phyloP scores from a whole-genome alignment of 2,888 invertebrate species.

The Drosophila anceps region DNA sequence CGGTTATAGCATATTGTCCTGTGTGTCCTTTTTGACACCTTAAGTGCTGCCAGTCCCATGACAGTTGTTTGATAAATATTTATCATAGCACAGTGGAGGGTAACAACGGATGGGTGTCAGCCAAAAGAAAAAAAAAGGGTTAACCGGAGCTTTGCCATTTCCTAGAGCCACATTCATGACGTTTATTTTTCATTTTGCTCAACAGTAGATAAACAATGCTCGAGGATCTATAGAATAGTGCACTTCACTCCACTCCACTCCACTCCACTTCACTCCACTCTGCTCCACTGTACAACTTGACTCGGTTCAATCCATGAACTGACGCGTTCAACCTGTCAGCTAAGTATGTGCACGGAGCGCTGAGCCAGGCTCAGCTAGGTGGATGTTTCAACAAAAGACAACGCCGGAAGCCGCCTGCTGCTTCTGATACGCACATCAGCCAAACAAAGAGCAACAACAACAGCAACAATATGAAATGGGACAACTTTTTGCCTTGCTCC shows the following conservation, averaged over 20 bases:
- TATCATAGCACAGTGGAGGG: constrained; percentile 37
- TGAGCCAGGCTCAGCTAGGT: constrained; percentile 29
- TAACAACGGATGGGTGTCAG: constrained; percentile 30
- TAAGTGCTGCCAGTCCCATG: constrained; percentile 57
- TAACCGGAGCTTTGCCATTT: constrained; percentile 30
- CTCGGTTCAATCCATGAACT: constrained; percentile 21
- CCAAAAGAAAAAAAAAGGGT: constrained; percentile 31
- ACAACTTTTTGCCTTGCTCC: constrained; percentile 37
- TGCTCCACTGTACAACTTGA: constrained; percentile 4
- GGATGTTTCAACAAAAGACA: constrained; percentile 51
- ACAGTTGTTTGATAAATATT: constrained; percentile 66
- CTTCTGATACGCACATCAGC: constrained; percentile 47
- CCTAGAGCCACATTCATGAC: constrained; percentile 26
- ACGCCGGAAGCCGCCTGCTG: constrained; percentile 48
- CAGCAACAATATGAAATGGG: constrained; percentile 11
- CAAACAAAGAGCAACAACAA: constrained; percentile 11
- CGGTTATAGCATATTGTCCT: constrained; percentile 34
- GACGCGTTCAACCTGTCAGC: constrained; percentile 47
- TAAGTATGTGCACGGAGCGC: constrained; percentile 35
- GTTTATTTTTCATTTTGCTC: constrained; percentile 58
- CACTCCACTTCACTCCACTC: constrained; percentile 9
- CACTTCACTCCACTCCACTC: constrained; percentile 25
- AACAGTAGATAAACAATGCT: constrained; percentile 59
- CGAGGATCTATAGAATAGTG: constrained; percentile 29
- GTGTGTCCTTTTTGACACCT: constrained; percentile 63